Conservation (phyloP, 2,113 vertebrate species). For the Ardeotis arabs region DNA sequence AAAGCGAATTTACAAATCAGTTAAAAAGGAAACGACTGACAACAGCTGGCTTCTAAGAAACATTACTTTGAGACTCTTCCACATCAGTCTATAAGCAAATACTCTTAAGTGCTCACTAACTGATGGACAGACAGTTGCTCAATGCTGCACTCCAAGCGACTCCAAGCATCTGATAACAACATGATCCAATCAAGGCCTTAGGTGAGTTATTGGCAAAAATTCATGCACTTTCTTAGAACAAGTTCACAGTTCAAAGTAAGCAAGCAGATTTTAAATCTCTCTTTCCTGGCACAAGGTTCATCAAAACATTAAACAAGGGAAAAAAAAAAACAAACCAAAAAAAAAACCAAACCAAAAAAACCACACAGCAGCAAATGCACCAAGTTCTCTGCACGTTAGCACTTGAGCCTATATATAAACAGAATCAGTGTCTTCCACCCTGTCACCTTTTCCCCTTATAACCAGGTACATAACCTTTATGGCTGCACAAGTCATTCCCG, state of each 20-base stretch:
- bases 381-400: neutral
- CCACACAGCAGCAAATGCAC: neutral
- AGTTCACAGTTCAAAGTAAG: neutral
- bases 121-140: neutral
- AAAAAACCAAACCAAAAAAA: too few relatives aligned
- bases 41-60: neutral
- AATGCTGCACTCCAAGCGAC: neutral
- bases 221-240: neutral
- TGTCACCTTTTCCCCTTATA: neutral
- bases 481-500: neutral
- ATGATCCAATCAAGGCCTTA: neutral
- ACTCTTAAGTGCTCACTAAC: rapidly evolving
- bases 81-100: neutral
- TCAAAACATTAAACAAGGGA: neutral
- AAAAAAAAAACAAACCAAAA: neutral
- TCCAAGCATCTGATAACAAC: neutral
- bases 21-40: neutral
- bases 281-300: neutral
- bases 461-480: neutral
- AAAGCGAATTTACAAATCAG: neutral
- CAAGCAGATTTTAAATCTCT: neutral
- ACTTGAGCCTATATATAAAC: neutral
- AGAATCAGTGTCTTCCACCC: neutral
- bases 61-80: neutral
- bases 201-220: neutral